Evolutionary conservation across 1,140 invertebrate species (phyloP).

Genomic region (Platyura marginata): DNA sequence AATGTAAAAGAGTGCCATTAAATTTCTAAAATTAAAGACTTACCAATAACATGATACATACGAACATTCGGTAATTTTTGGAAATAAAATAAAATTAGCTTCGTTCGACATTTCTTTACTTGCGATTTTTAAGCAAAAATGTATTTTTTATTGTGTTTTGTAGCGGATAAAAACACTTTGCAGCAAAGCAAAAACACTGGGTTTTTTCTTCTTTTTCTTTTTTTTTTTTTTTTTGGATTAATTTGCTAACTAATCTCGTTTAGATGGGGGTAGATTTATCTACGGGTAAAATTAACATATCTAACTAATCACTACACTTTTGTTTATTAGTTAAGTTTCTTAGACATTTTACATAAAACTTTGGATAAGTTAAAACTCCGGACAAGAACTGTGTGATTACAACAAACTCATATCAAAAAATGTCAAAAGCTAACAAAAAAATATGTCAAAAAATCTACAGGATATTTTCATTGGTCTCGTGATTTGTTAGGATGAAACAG

Average conservation of each 20-base stretch:
- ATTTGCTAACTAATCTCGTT: neutral
- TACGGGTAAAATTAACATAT: neutral
- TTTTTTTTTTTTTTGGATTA: neutral
- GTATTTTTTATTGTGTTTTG: neutral
- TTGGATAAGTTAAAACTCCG: too few relatives aligned
- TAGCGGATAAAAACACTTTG: neutral
- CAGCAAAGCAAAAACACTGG: neutral
- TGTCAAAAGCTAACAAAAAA: too few relatives aligned
- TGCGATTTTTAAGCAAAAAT: neutral
- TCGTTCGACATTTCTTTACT: neutral
- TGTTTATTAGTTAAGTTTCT: neutral
- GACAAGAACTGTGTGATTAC: too few relatives aligned
- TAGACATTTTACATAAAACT: too few relatives aligned
- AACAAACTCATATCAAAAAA: too few relatives aligned
- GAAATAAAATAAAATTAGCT: neutral
- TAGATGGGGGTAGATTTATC: neutral
- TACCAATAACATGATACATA: slow-evolving; percentile 1
- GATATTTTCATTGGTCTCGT: too few relatives aligned
- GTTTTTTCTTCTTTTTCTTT: neutral
- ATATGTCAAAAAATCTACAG: too few relatives aligned
- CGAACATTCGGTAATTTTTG: neutral
- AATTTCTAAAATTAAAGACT: too few relatives aligned
- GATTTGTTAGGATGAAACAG: too few relatives aligned
- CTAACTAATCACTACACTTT: neutral
- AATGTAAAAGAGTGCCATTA: too few relatives aligned